These are phyloP conservation scores for Stenurella melanura DNA, from an alignment of 2,888 invertebrate genomes.

Conservation along the genomic window DNA sequence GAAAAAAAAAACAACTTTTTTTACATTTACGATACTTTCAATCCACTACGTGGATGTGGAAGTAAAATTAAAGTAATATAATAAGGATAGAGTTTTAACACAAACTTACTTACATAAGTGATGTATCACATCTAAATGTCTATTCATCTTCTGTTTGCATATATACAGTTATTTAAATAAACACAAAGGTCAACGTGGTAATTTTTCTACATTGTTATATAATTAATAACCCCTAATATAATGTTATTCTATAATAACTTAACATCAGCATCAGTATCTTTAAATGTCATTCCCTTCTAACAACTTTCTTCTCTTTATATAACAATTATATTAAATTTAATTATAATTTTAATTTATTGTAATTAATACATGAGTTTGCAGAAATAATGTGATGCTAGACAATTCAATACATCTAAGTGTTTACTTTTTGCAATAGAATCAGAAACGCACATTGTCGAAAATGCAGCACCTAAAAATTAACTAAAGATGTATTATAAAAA, in stretches of 20 bases:
- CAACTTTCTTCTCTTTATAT: slow-evolving; percentile 22
- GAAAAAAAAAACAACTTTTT: too few species aligned
- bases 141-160: neutral
- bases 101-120: neutral
- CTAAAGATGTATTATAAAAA: too few species aligned
- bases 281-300: slow-evolving; percentile 27
- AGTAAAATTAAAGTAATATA: neutral
- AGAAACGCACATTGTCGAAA: too few species aligned
- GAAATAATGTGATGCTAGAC: neutral
- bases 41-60: too few species aligned
- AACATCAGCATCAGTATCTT: neutral
- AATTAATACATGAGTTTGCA: neutral
- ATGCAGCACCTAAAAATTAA: too few species aligned
- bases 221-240: neutral
- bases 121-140: neutral
- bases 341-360: too few species aligned
- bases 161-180: neutral
- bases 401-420: neutral
- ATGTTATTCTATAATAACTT: neutral
- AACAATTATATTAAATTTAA: neutral
- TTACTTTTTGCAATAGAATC: neutral
- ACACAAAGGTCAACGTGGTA: slow-evolving; percentile 10
- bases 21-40: too few species aligned
- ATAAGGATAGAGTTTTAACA: neutral
- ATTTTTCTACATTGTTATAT: neutral